Evolutionary conservation across 1,140 invertebrate genomes (phyloP).

Genomic region (Anadara kagoshimensis): DNA sequence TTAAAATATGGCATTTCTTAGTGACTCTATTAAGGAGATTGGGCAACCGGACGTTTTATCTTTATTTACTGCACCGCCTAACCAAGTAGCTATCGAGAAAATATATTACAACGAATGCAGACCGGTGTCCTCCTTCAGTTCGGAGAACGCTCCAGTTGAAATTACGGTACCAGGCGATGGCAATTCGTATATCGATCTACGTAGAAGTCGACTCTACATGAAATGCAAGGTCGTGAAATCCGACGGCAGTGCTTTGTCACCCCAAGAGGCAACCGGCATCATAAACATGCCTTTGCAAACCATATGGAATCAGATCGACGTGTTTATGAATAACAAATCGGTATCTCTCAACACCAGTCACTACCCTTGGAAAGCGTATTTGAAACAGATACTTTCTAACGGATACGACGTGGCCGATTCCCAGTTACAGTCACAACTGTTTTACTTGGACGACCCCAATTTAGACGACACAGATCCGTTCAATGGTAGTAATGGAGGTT

Average conservation of each 20-base stretch:
- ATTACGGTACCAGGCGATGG: conserved; percentile 21
- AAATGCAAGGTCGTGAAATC: conserved; percentile 26
- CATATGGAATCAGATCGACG: conserved; percentile 35
- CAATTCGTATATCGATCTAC: conserved; percentile 23
- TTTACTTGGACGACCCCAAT: conserved; percentile 3
- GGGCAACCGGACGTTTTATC: conserved; percentile 11
- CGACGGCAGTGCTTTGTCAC: conserved; percentile 23
- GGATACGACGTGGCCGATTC: conserved; percentile 3
- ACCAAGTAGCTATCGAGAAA: conserved; percentile 34
- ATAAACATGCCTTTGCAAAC: conserved; percentile 31
- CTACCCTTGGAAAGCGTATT: conserved; percentile 33
- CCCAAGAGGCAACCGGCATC: conserved; percentile 19
- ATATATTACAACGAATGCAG: conserved; percentile 30
- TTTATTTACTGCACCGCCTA: conserved; percentile 22
- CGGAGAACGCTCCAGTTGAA: conserved; percentile 25
- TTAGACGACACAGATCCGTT: not conserved
- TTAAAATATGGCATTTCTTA: conserved; percentile 25
- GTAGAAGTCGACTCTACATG: conserved; percentile 21
- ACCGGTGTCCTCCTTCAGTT: conserved; percentile 9
- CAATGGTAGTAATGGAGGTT: conserved; percentile 2
- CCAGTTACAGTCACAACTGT: conserved; percentile 20
- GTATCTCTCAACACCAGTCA: conserved; percentile 31
- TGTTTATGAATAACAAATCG: conserved; percentile 32
- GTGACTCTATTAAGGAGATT: conserved; percentile 18
- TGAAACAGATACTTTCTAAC: conserved; percentile 19